phyloP scores from a whole-genome alignment of 1,140 invertebrate species.

The Hyphantria cunea region DNA sequence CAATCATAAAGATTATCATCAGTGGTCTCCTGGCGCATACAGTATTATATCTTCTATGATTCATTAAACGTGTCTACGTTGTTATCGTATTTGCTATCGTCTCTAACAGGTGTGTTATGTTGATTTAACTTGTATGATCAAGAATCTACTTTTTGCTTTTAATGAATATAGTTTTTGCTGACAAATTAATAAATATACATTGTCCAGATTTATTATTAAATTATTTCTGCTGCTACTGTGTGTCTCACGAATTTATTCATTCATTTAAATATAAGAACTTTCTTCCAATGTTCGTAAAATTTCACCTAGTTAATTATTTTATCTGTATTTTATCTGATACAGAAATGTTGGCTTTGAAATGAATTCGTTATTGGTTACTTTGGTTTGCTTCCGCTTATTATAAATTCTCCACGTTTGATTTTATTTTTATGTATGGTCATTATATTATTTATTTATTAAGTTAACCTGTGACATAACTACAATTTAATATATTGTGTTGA shows the following conservation, averaged over 20 bases:
- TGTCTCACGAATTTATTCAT: no score
- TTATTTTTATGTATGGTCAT: no score
- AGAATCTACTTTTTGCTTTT: conserved; percentile 36
- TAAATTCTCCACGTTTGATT: conserved; percentile 48
- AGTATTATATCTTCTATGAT: conserved; percentile 27
- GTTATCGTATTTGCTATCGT: conserved; percentile 16
- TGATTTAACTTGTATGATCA: conserved; percentile 11
- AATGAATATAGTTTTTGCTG: no score
- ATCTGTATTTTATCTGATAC: no score
- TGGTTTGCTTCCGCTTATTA: conserved; percentile 62
- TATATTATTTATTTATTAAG: conserved; percentile 33
- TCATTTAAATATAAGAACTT: no score
- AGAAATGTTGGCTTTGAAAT: conserved; percentile 52
- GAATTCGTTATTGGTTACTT: conserved; percentile 43
- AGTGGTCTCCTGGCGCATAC: conserved; percentile 33
- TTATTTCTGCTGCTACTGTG: no score
- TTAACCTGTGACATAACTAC: conserved; percentile 36
- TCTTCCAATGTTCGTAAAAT: no score
- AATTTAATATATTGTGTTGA: conserved; percentile 30
- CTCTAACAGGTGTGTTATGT: conserved; percentile 32
- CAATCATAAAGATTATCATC: conserved; percentile 55
- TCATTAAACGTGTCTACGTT: conserved; percentile 36
- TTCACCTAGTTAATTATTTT: no score
- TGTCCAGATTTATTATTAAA: no score
- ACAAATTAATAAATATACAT: no score